Percentiles rank a stretch among this genome's conserved stretches.
Evolutionary conservation across 1,140 invertebrate species (phyloP).

Genomic region (Probaryconus sp.): DNA sequence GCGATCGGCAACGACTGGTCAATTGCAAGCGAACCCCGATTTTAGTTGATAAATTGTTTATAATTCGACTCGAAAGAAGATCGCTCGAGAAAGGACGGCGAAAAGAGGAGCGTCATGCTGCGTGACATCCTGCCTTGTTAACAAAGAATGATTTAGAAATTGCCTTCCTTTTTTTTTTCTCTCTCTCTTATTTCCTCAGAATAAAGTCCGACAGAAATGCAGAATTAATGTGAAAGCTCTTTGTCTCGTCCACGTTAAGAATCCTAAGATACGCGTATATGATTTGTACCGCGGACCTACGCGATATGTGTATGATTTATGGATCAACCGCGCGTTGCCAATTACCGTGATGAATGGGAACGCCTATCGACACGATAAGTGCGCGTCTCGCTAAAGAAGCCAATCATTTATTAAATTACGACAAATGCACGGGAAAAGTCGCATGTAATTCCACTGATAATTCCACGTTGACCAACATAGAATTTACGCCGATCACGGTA

Average conservation of each 20-base stretch:
- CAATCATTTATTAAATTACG: conserved; percentile 55
- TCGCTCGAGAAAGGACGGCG: conserved; percentile 17
- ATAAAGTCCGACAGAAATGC: conserved; percentile 24
- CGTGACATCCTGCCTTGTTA: conserved; percentile 65
- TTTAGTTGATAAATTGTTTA: conserved; percentile 58
- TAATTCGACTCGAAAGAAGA: conserved; percentile 18
- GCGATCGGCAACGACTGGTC: too few relatives aligned
- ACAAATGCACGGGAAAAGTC: conserved; percentile 45
- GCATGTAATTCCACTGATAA: conserved; percentile 40
- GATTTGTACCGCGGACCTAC: conserved; percentile 25
- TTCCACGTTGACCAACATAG: conserved; percentile 33
- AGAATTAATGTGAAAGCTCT: conserved; percentile 58
- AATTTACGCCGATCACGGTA: background rate
- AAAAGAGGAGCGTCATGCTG: conserved; percentile 63
- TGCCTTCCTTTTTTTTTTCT: conserved; percentile 26
- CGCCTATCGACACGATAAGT: conserved; percentile 59
- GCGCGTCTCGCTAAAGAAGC: conserved; percentile 33
- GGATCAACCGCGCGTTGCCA: conserved; percentile 46
- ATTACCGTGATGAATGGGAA: conserved; percentile 58
- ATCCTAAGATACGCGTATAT: conserved; percentile 21
- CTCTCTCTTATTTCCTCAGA: conserved; percentile 18
- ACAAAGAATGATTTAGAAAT: conserved; percentile 60
- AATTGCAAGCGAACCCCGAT: conserved; percentile 7
- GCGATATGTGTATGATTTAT: conserved; percentile 56
- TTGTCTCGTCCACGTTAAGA: conserved; percentile 48